Base-by-base conservation (phyloP, 1,140 invertebrate species). In the Caenorhabditis tropicalis region DNA sequence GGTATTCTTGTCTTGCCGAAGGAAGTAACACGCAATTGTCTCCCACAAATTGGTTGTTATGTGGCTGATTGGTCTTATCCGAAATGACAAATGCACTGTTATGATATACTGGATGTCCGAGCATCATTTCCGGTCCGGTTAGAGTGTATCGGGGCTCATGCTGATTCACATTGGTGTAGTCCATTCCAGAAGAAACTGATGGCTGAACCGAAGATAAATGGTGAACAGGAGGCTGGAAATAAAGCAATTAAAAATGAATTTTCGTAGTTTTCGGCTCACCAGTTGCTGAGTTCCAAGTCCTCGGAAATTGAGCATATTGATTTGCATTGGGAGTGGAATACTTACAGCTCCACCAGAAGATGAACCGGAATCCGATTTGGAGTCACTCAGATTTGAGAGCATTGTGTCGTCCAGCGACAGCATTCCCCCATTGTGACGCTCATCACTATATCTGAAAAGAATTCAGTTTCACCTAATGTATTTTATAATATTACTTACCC, bases 1-100 rank as follows among this genome's bases (percentile, higher is more conserved):
- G 82, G 74, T 87, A 87, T 21, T 87, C 86, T 36, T 83, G 85
- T 39, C 80, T 60, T 12, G 82, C 12, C 24, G 86, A 39, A 9
- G 85, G 74, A 10, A 87, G 84, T 16, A 87, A 29, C 19, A 82
- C 65, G 36, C 83, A 85, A 16, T 53, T 81, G 65, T 86, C 83
- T 27, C 82, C 31, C 43, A 58, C 48, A 15, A 86, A 80, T 24
- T 74, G 51, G 79, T 79, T 74, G 36, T 79, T 74, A 31, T 79
- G 53, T 2, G 19, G 9, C 24, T 53, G 15, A 10, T 27, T 24
- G 2, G 31, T 46, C 19, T 74, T 83, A 15, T 79, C 53, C 1
- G 48, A 27, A 3, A 24, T 39, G 7, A 33, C 83, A 9, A 80
- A 84, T 31, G 39, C 27, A 33, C 43, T 29, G 48, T 70, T 82